Conservation (phyloP, 2,113 vertebrate species). For the Percina caprodes region DNA sequence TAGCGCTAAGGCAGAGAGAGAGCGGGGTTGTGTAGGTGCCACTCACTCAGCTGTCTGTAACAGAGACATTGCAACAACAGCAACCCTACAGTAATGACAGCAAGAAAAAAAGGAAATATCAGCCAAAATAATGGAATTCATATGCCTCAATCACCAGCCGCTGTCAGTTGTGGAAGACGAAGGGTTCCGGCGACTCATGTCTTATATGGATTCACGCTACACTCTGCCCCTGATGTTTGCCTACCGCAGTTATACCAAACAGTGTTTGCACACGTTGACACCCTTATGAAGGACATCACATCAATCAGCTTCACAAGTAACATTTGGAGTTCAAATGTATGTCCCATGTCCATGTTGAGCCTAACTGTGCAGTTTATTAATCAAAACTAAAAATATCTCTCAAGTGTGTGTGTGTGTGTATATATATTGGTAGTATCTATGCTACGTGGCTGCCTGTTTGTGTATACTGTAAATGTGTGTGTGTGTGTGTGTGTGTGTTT, state of each 20-base stretch:
- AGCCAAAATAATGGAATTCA: neutral
- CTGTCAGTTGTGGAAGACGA: neutral
- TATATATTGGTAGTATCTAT: neutral
- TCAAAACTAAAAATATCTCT: neutral
- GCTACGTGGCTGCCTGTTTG: neutral
- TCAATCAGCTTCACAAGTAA: neutral
- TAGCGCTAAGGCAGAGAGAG: no score
- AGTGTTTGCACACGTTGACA: neutral
- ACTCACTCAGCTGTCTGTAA: no score
- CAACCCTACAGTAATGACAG: no score
- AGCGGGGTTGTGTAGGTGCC: no score
- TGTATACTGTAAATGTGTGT: constrained; percentile 6
- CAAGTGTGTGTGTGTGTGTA: neutral
- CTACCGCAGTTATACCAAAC: neutral
- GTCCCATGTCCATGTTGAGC: no score
- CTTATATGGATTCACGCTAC: neutral
- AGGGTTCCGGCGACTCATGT: neutral
- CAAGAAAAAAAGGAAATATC: no score
- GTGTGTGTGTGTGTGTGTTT: neutral
- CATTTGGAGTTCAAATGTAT: no score
- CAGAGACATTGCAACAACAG: no score
- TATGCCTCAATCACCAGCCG: neutral
- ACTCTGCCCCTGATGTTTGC: neutral
- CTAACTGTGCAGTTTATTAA: no score
- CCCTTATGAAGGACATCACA: neutral